A percentile compares a stretch with the other conserved stretches of the same genome.
Conservation (phyloP, 2,888 invertebrate species). For the Myathropa florea region DNA sequence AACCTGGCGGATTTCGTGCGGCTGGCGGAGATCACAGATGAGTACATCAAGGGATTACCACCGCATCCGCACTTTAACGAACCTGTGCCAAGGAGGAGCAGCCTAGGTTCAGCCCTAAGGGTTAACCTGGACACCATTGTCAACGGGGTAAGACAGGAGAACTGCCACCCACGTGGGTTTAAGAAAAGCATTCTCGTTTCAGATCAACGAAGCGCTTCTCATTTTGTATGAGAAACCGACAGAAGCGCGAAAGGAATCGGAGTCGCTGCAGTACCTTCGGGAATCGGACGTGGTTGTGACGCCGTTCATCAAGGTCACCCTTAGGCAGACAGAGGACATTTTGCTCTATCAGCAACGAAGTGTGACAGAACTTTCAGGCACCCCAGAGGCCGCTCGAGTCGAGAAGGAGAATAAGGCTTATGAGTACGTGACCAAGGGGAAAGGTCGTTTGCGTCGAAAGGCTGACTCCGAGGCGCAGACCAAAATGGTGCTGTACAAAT, state of each 20-base stretch:
- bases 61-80: neutral
- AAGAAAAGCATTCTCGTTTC: neutral
- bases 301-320: slow-evolving; percentile 83
- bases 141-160: slow-evolving; percentile 60
- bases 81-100: neutral
- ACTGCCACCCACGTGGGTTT: neutral
- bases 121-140: slow-evolving; percentile 69
- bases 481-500: slow-evolving; percentile 83
- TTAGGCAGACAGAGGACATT: slow-evolving; percentile 86
- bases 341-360: slow-evolving; percentile 85
- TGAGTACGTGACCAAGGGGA: slow-evolving; percentile 85
- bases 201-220: slow-evolving; percentile 38
- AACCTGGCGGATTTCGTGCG: slow-evolving; percentile 66
- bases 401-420: slow-evolving; percentile 86
- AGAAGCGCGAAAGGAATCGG: neutral
- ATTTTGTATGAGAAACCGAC: slow-evolving; percentile 22
- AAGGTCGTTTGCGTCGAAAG: slow-evolving; percentile 85
- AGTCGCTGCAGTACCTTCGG: neutral
- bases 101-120: slow-evolving; percentile 61
- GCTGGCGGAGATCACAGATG: slow-evolving; percentile 53
- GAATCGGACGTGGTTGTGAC: slow-evolving; percentile 76
- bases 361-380: slow-evolving; percentile 83
- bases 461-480: slow-evolving; percentile 88
- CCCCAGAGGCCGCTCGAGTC: slow-evolving; percentile 83
- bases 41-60: neutral